Evolutionary conservation across 2,888 invertebrate species (phyloP), one percentile per base, ranked within the genome.

Genomic region (Thera britannica): DNA sequence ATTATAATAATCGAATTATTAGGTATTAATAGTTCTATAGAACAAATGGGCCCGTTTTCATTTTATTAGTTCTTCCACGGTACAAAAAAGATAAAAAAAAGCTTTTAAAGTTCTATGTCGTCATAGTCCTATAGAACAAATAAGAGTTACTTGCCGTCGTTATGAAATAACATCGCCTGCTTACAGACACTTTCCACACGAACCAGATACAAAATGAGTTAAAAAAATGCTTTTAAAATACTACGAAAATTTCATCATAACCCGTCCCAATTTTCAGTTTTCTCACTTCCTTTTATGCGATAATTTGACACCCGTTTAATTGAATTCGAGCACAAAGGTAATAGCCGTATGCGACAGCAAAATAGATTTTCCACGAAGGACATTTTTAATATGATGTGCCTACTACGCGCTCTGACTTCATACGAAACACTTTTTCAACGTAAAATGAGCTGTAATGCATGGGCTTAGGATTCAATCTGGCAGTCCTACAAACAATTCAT

Each of bases 301-400:
- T 58, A 58, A 68, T 72, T 75, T 76, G 76, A 78, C 75, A 77
- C 74, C 71, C 66, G 78, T 80, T 80, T 83, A 83, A 83, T 83
- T 81, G 79, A 79, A 79, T 80, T 75, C 68, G 65, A 67, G 73
- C 66, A 58, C 71, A 74, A 61, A 68, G 71, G 71, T 70, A 69
- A 79, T 44, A 79, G 76, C 77, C 76, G 71, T 71, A 72, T 70
- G 75, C 73, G 78, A 75, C 75, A 77, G 72, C 75, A 75, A 82
- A 84, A 84, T 83, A 79, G 79, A 84, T 84, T 83, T 80, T 76
- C 74, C 71, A 72, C 71, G 73, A 58, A 60, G 70, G 70, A 71
- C 70, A 74, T 72, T 74, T 75, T 74, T 71, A 73, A 73, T 71
- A 65, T 70, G 61, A 52, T 54, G 55, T 55, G 36, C 48, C 46